Percentiles rank a stretch among this genome's conserved stretches.
phyloP scores from a whole-genome alignment of 2,113 vertebrate genomes.

The Sceloporus undulatus region DNA sequence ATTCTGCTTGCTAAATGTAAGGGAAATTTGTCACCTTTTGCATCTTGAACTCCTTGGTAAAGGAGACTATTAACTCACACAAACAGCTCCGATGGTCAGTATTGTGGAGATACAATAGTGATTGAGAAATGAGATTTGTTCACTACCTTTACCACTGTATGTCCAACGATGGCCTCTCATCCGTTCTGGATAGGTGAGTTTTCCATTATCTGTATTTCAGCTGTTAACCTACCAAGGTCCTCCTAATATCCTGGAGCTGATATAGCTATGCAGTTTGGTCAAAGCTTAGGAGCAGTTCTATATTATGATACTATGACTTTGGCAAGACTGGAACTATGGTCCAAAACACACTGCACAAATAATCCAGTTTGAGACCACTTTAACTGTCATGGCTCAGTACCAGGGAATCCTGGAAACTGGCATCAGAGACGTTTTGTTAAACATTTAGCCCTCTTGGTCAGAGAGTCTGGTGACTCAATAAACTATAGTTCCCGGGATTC shows the following conservation, averaged over 20 bases:
- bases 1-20: neutral
- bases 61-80: neutral
- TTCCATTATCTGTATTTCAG: neutral
- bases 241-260: neutral
- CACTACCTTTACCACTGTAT: neutral
- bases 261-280: neutral
- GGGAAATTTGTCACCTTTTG: neutral
- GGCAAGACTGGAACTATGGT: neutral
- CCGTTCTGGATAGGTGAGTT: neutral
- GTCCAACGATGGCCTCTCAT: neutral
- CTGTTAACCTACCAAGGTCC: neutral
- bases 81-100: neutral
- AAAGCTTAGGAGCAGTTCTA: neutral
- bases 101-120: neutral
- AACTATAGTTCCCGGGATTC: too few relatives aligned
- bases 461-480: too few relatives aligned
- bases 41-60: neutral
- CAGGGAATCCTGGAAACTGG: too few relatives aligned
- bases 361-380: too few relatives aligned
- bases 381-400: too few relatives aligned
- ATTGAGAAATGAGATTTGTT: neutral
- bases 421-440: too few relatives aligned
- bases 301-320: neutral
- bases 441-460: too few relatives aligned
- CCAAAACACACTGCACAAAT: too few relatives aligned